phyloP scores from a whole-genome alignment of 1,140 invertebrate genomes.

The Cotesia vestalis region DNA sequence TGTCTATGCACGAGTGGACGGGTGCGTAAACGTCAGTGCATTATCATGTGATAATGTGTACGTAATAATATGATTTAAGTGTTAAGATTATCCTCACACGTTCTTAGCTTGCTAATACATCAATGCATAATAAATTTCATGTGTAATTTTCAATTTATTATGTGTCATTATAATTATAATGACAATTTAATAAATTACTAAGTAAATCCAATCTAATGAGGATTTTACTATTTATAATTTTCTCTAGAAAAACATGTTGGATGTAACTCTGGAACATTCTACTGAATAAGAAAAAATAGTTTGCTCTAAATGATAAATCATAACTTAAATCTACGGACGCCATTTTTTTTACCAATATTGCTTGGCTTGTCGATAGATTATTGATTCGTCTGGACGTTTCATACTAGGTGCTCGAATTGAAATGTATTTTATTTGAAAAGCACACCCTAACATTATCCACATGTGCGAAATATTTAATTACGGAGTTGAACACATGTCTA shows the following conservation, averaged over 20 bases:
- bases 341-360: constrained; percentile 32
- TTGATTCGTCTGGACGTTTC: constrained; percentile 36
- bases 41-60: constrained; percentile 28
- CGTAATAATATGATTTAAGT: constrained; percentile 20
- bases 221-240: too few relatives aligned
- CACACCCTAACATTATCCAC: too few relatives aligned
- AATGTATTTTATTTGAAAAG: neutral
- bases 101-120: neutral
- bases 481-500: too few relatives aligned
- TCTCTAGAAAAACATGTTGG: too few relatives aligned
- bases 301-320: neutral
- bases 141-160: too few relatives aligned
- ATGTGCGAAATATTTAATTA: too few relatives aligned
- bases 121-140: too few relatives aligned
- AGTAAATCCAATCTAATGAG: too few relatives aligned
- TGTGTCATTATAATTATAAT: too few relatives aligned
- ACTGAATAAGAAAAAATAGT: too few relatives aligned
- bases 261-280: too few relatives aligned
- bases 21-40: constrained; percentile 32
- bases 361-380: constrained; percentile 39
- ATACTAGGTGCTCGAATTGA: constrained; percentile 15
- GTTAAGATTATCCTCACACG: neutral
- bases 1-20: constrained; percentile 36
- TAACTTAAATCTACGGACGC: constrained; percentile 19
- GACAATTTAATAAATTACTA: too few relatives aligned